Conservation (phyloP, 2,797 vertebrate genomes). For the Florisuga fusca region DNA sequence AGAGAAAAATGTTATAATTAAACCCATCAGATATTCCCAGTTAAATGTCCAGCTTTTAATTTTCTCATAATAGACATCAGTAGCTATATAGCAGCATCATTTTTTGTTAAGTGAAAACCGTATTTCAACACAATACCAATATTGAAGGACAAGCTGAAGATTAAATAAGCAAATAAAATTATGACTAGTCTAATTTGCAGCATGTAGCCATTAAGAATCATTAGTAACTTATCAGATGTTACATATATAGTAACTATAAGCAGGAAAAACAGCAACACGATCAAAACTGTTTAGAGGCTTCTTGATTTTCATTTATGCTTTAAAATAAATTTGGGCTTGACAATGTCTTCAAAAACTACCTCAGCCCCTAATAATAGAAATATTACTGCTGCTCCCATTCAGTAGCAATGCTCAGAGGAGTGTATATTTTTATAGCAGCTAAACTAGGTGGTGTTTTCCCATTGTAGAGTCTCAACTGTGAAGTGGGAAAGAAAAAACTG, state of each 20-base stretch:
- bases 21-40: neutral
- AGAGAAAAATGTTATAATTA: neutral
- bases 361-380: rapidly evolving
- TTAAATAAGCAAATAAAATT: neutral
- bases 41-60: neutral
- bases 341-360: neutral
- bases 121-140: neutral
- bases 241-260: neutral
- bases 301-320: neutral
- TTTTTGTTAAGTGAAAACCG: neutral
- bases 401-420: neutral
- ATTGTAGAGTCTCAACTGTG: neutral
- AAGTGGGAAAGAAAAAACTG: neutral
- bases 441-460: neutral
- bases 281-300: neutral
- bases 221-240: neutral
- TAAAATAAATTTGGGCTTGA: neutral
- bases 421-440: neutral
- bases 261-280: neutral
- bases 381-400: neutral
- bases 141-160: neutral
- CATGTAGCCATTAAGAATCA: neutral
- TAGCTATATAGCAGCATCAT: neutral
- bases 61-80: neutral
- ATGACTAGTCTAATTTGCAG: neutral